phyloP scores from a whole-genome alignment of 2,888 invertebrate species.

The Orthonevra nobilis region DNA sequence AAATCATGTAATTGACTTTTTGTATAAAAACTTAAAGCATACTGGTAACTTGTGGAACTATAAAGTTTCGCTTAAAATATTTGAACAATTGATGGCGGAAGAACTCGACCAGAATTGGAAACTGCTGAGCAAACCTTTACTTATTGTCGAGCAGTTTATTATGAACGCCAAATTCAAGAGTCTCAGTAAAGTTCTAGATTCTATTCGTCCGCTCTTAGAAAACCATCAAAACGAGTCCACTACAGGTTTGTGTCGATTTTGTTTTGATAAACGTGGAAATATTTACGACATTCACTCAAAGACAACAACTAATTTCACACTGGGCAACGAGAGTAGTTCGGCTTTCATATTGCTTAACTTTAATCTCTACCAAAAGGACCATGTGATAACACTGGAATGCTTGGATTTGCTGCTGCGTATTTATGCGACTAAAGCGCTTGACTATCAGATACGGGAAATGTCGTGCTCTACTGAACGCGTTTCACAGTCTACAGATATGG shows the following conservation, averaged over 20 bases:
- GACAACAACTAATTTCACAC: constrained; percentile 38
- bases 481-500: constrained; percentile 84
- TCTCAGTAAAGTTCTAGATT: constrained; percentile 83
- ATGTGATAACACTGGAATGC: constrained; percentile 82
- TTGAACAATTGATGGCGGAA: constrained; percentile 82
- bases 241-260: constrained; percentile 74
- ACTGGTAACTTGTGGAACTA: constrained; percentile 82
- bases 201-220: constrained; percentile 80
- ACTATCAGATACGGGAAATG: constrained; percentile 81
- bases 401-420: constrained; percentile 86
- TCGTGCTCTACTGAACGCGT: constrained; percentile 73
- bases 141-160: constrained; percentile 91
- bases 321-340: constrained; percentile 71
- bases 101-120: constrained; percentile 84
- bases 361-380: constrained; percentile 83
- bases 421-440: constrained; percentile 90
- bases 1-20: constrained; percentile 84
- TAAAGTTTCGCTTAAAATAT: constrained; percentile 85
- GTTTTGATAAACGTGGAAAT: constrained; percentile 77
- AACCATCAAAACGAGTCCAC: constrained; percentile 17
- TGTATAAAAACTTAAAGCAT: constrained; percentile 79
- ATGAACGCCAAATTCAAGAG: constrained; percentile 91
- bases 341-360: constrained; percentile 82
- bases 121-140: constrained; percentile 85
- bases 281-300: constrained; percentile 75